Conservation (phyloP, 2,113 vertebrate species). For the Addax nasomaculatus region DNA sequence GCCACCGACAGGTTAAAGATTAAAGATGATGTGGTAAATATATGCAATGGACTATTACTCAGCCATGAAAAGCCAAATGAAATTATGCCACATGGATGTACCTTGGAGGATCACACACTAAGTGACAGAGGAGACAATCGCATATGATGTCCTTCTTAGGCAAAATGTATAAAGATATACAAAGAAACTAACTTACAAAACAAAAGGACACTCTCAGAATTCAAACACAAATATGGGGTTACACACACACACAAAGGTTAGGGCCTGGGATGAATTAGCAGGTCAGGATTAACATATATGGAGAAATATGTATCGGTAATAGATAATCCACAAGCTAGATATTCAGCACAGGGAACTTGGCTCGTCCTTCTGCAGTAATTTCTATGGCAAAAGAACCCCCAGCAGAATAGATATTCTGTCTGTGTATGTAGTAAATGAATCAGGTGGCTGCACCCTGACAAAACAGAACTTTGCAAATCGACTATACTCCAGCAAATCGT, state of each 20-base stretch:
- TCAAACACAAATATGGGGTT: neutral
- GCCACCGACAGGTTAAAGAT: neutral
- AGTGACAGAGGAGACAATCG: neutral
- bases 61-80: neutral
- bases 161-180: neutral
- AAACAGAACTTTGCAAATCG: neutral
- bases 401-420: neutral
- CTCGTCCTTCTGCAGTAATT: neutral
- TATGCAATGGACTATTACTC: neutral
- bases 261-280: neutral
- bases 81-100: neutral
- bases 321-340: neutral
- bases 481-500: neutral
- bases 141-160: neutral
- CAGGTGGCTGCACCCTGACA: neutral
- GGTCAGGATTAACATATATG: neutral
- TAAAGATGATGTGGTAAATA: neutral
- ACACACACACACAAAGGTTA: neutral
- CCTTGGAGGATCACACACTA: neutral
- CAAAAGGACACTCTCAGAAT: neutral
- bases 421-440: neutral
- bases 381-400: neutral
- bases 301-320: neutral
- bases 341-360: neutral
- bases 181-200: neutral